These are phyloP conservation scores for Dinothrombium tinctorium DNA, from an alignment of 1,140 invertebrate genomes.

Conservation along the genomic window DNA sequence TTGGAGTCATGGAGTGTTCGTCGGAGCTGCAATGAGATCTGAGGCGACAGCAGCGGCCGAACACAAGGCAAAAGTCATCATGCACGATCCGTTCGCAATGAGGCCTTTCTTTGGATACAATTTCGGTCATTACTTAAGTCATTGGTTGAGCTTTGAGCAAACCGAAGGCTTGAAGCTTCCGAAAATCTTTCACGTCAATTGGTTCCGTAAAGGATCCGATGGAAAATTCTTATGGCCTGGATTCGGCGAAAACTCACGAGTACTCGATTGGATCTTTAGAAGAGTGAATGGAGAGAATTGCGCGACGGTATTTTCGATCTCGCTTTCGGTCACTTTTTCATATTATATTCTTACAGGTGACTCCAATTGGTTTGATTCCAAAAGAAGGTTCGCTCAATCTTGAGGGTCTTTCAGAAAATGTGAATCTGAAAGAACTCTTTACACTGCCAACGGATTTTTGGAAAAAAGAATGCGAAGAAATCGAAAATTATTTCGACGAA, in stretches of 20 bases:
- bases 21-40: conserved; percentile 79
- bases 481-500: conserved; percentile 67
- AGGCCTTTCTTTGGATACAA: conserved; percentile 98
- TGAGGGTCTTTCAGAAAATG: conserved; percentile 33
- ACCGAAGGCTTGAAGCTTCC: conserved; percentile 41
- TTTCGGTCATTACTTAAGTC: conserved; percentile 79
- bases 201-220: conserved; percentile 60
- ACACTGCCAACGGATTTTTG: conserved; percentile 72
- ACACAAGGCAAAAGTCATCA: conserved; percentile 54
- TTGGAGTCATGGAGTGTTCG: conserved; percentile 90
- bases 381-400: conserved; percentile 38
- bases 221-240: conserved; percentile 93
- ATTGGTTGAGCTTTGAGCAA: conserved; percentile 69
- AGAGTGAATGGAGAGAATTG: conserved; percentile 47
- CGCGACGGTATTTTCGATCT: conserved; percentile 21
- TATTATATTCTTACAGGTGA: conserved; percentile 21
- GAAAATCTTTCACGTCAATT: conserved; percentile 92
- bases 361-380: conserved; percentile 52
- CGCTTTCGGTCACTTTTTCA: background rate
- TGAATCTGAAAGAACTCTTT: conserved; percentile 61
- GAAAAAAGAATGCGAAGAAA: conserved; percentile 54
- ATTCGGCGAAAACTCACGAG: conserved; percentile 84
- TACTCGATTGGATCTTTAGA: conserved; percentile 77
- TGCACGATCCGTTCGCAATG: conserved; percentile 99
- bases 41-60: conserved; percentile 96